A percentile compares a stretch with the other conserved stretches of the same genome.
Conservation (phyloP, 2,888 invertebrate genomes). For the Lomographa bimaculata region DNA sequence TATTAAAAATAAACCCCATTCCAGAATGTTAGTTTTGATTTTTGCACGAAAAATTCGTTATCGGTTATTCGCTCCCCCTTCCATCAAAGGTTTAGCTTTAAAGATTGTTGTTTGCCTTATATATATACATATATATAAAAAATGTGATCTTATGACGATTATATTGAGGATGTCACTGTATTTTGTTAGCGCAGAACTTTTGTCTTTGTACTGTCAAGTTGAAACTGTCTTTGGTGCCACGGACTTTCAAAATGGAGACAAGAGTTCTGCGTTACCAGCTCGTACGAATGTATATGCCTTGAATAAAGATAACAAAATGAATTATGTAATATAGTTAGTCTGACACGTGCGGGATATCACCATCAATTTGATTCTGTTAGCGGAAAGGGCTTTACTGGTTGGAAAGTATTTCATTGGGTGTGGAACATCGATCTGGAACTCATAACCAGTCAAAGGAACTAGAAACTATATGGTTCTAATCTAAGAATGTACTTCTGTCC, state of each 20-base stretch:
- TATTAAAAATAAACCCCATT: conserved; percentile 64
- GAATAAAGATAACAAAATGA: conserved; percentile 79
- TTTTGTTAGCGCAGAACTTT: conserved; percentile 49
- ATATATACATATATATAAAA: too few species aligned
- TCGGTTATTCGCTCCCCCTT: conserved; percentile 60
- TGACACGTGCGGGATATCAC: conserved; percentile 69
- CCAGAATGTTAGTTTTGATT: conserved; percentile 44
- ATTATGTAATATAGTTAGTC: conserved; percentile 73
- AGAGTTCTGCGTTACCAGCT: conserved; percentile 50
- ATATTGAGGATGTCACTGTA: conserved; percentile 69
- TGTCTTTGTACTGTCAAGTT: conserved; percentile 1
- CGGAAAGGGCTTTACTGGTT: conserved; percentile 61
- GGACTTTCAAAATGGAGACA: not conserved
- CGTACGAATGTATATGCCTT: conserved; percentile 73
- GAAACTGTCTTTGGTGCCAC: not conserved
- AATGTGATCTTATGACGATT: conserved; percentile 83
- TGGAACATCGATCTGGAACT: too few species aligned
- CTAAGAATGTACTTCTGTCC: too few species aligned
- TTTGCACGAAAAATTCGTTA: conserved; percentile 52
- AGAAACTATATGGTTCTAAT: not conserved
- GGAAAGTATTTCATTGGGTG: conserved; percentile 15
- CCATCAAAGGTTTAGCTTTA: conserved; percentile 81
- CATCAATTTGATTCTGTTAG: conserved; percentile 65
- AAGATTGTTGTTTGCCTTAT: conserved; percentile 83
- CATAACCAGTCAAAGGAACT: too few species aligned